Base-by-base conservation (phyloP, 2,888 invertebrate genomes). In the Brachynemurus nebulosus region DNA sequence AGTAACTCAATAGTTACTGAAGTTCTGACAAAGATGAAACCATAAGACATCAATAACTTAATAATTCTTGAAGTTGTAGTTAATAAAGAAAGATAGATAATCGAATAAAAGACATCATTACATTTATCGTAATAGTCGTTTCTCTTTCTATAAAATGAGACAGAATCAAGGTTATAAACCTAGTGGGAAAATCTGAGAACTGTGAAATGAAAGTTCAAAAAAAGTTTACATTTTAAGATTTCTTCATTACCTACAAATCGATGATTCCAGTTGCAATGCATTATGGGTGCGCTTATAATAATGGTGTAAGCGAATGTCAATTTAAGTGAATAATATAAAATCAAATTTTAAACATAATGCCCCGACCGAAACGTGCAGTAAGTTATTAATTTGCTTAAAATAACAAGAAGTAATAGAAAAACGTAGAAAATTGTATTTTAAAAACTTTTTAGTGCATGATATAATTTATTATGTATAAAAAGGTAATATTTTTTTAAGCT, bases 161-260 rank as follows among this genome's bases (percentile, higher is more conserved):
- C 14, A 11, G 30, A 30, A 3, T n/a, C n/a, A n/a, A n/a, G n/a
- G n/a, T 12, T 30, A 30, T 30, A 11, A 30, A 30, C n/a, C 30
- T 30, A 30, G 9, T 14, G 30, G 30, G n/a, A 6, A 14, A 30
- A 30, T 30, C 4, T 14, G 14, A 12, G 36, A 17, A 19, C 17
- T 36, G 16, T 8, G 9, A 18, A 36, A 17, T 36, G 19, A 16
- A 40, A 42, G 9, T 30, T 42, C 25, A 34, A 42, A 42, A 42
- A 34, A 42, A 42, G 34, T 23, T 53, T n/a, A 62, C 61, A 62
- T 53, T 59, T 62, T 62, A 58, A 53, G 52, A 48, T 57, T 62
- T 62, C 62, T 62, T 63, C 61, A 58, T 57, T 59, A 59, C 54
- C 62, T 53, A 62, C 62, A 63, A 64, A 65, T 65, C 64, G 60